These are phyloP conservation scores for Bergia sp. DNA, from an alignment of 92 coral and sea anemone genomes.

Conservation along the genomic window DNA sequence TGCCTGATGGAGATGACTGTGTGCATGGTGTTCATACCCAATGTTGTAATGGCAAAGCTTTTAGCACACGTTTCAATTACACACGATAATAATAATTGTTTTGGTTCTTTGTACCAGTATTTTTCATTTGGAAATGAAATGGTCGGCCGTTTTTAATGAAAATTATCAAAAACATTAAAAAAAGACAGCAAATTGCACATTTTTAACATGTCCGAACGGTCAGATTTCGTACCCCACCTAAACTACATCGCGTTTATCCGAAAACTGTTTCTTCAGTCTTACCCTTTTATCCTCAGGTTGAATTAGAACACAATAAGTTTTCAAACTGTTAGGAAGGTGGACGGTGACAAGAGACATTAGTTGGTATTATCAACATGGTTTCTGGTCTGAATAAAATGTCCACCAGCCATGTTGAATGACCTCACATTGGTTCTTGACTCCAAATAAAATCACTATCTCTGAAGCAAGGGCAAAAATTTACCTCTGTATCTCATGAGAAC, in stretches of 20 bases:
- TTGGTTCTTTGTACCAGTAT: neutral
- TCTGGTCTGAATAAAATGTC: conserved; percentile 37
- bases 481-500: neutral
- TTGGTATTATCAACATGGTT: conserved; percentile 18
- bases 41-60: neutral
- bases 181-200: conserved; percentile 14
- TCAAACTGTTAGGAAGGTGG: conserved; percentile 4
- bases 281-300: conserved; percentile 15
- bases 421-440: conserved; percentile 20
- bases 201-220: conserved; percentile 18
- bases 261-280: conserved; percentile 16
- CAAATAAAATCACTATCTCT: conserved; percentile 16
- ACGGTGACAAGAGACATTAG: conserved; percentile 3
- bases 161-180: neutral
- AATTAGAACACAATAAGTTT: conserved; percentile 11
- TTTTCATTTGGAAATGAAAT: neutral
- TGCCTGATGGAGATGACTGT: too few species aligned
- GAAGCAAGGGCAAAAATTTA: neutral
- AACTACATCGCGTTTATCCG: conserved; percentile 15
- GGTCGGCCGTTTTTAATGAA: neutral
- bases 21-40: neutral
- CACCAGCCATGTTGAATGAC: conserved; percentile 24
- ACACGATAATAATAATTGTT: neutral
- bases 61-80: neutral
- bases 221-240: conserved; percentile 9